Evolutionary conservation across 1,140 invertebrate genomes (phyloP).

Genomic region (Linepithema humile): DNA sequence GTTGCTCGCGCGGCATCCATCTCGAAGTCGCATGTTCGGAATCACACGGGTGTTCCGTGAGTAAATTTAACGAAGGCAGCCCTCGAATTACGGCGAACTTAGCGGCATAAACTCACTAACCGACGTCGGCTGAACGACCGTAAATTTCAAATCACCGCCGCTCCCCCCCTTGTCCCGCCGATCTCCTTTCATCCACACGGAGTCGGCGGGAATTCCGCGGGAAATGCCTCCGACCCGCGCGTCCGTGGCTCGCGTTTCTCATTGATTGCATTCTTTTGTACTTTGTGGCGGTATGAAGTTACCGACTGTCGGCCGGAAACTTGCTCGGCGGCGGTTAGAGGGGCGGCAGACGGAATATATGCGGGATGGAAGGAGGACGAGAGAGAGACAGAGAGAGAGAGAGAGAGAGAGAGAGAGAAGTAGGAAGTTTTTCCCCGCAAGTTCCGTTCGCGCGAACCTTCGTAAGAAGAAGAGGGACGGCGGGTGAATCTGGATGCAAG

Average conservation of each 20-base stretch:
- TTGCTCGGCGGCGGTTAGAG: constrained; percentile 1
- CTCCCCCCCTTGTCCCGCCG: neutral
- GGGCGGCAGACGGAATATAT: neutral
- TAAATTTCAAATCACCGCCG: constrained; percentile 50
- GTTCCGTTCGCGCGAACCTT: constrained; percentile 31
- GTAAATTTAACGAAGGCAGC: constrained; percentile 51
- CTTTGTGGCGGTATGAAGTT: constrained; percentile 59
- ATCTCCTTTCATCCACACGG: neutral
- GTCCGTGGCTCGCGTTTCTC: constrained; percentile 55
- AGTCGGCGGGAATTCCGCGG: constrained; percentile 57
- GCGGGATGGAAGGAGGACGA: neutral
- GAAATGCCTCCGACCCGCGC: constrained; percentile 48
- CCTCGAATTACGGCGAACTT: constrained; percentile 3
- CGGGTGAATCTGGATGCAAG: neutral
- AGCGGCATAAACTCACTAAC: constrained; percentile 50
- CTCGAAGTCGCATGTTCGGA: too few species aligned
- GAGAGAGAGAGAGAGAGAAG: neutral
- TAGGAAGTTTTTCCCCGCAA: constrained; percentile 62
- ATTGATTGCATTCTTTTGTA: constrained; percentile 68
- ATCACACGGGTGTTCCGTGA: constrained; percentile 32
- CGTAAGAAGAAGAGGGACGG: constrained; percentile 6
- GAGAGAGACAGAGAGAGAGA: neutral
- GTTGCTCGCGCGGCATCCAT: neutral
- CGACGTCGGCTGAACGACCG: constrained; percentile 29
- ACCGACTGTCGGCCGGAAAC: constrained; percentile 61